A percentile compares a stretch with the other conserved stretches of the same genome.
These are phyloP conservation scores for Drosophila mettleri DNA, from an alignment of 2,888 invertebrate genomes.

Conservation along the genomic window DNA sequence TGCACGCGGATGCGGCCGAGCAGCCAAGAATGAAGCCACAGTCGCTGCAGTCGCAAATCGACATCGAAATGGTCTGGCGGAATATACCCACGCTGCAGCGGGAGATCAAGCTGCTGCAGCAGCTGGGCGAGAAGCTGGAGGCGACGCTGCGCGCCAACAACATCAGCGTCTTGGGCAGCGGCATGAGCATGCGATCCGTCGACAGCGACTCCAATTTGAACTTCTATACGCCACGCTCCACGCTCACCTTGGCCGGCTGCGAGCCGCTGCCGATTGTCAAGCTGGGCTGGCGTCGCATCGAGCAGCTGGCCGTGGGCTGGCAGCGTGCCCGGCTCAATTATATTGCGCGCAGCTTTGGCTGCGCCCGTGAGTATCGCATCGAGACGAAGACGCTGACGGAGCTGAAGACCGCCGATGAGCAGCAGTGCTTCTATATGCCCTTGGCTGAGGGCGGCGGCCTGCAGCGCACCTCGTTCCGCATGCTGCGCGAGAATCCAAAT, in stretches of 20 bases:
- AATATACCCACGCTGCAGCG: conserved; percentile 78
- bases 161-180: background rate
- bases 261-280: conserved; percentile 25
- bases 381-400: conserved; percentile 76
- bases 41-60: conserved; percentile 21
- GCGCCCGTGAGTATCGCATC: conserved; percentile 73
- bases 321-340: background rate
- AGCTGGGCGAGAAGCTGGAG: conserved; percentile 77
- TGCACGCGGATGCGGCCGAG: background rate
- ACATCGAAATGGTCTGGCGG: conserved; percentile 75
- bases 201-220: conserved; percentile 13
- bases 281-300: conserved; percentile 11
- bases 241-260: background rate
- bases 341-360: conserved; percentile 28
- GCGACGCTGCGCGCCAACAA: conserved; percentile 52
- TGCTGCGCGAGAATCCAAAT: conserved; percentile 74
- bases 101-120: conserved; percentile 73
- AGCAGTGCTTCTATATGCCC: conserved; percentile 74
- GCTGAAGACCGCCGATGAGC: conserved; percentile 66
- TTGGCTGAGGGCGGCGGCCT: conserved; percentile 53
- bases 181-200: no score
- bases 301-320: background rate
- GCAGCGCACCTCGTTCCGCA: conserved; percentile 76
- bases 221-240: conserved; percentile 59
- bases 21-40: background rate